Evolutionary conservation across 2,113 vertebrate species (phyloP).

Genomic region (Gobio gobio): DNA sequence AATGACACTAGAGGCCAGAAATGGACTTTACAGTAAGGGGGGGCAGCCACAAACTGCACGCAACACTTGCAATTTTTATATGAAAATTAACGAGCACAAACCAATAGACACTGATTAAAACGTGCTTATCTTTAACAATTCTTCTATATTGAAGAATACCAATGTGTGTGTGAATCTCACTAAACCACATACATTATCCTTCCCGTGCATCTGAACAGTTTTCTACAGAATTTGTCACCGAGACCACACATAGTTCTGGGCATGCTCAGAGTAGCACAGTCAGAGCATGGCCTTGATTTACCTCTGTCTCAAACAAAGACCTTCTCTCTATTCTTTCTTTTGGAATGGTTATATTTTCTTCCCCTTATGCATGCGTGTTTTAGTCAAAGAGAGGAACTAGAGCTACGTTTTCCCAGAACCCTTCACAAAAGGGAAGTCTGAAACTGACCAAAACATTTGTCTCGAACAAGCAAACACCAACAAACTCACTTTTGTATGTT

Average conservation of each 20-base stretch:
- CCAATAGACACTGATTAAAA: background rate
- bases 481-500: background rate
- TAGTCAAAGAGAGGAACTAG: constrained; percentile 48
- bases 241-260: background rate
- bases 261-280: constrained; percentile 28
- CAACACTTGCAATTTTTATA: no score
- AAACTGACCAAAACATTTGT: constrained; percentile 14
- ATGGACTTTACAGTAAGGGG: background rate
- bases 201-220: background rate
- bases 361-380: constrained; percentile 25
- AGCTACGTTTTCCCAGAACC: constrained; percentile 50
- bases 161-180: background rate
- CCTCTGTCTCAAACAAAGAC: constrained; percentile 33
- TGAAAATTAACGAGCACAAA: background rate
- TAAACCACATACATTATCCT: constrained; percentile 1
- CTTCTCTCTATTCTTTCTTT: constrained; percentile 33
- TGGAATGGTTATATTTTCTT: constrained; percentile 34
- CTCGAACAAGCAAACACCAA: background rate
- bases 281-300: constrained; percentile 27
- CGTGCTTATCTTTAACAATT: background rate
- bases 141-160: background rate
- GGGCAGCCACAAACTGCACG: background rate
- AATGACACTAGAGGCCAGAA: background rate
- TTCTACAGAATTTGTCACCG: constrained; percentile 20
- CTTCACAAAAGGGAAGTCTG: constrained; percentile 55